phyloP scores from a whole-genome alignment of 2,888 invertebrate species.

The Palloptera scutellata region DNA sequence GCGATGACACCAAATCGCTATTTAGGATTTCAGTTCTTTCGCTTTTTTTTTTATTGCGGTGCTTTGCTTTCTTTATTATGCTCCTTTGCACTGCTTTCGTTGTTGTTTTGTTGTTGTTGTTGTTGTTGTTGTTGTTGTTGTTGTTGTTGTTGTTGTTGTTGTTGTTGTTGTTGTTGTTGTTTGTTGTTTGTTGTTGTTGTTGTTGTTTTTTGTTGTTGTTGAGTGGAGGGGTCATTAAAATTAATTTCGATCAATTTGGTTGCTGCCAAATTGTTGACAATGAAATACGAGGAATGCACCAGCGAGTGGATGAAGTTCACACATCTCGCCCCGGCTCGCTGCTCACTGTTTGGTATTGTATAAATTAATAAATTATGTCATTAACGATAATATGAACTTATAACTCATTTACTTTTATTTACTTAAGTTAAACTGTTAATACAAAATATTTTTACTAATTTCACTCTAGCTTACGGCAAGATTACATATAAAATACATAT shows the following conservation, averaged over 20 bases:
- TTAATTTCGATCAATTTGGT: conserved; percentile 63
- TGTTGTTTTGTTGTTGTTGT: conserved; percentile 5
- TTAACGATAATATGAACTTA: conserved; percentile 41
- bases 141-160: conserved; percentile 17
- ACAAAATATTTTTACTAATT: too few relatives aligned
- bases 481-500: too few relatives aligned
- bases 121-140: conserved; percentile 16
- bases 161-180: conserved; percentile 20
- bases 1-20: conserved; percentile 64
- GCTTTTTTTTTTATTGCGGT: conserved; percentile 1
- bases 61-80: conserved; percentile 3
- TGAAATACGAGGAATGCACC: conserved; percentile 50
- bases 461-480: too few relatives aligned
- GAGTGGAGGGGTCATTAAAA: conserved; percentile 58
- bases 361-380: conserved; percentile 42
- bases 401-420: conserved; percentile 41
- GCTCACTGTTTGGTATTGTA: not conserved
- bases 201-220: conserved; percentile 10
- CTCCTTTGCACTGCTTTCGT: conserved; percentile 5
- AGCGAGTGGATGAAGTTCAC: conserved; percentile 29
- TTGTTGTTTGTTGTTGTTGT: conserved; percentile 10
- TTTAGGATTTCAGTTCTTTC: conserved; percentile 51
- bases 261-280: conserved; percentile 61
- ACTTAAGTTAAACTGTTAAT: not conserved
- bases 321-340: too few relatives aligned